Conservation (phyloP, 2,797 vertebrate genomes). For the Aeoliscus strigatus region DNA sequence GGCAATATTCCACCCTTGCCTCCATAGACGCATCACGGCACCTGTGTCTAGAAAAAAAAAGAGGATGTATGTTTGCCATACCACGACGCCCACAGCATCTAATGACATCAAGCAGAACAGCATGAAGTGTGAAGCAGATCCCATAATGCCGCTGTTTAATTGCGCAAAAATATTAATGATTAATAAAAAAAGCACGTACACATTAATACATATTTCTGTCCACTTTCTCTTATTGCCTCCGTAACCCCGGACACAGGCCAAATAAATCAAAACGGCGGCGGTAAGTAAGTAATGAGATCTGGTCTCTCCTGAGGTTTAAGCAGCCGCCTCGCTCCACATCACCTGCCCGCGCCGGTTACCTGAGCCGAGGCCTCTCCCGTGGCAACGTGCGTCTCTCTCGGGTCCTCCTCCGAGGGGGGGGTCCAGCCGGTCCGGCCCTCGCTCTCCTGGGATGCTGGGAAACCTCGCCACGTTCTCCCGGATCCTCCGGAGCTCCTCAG, state of each 20-base stretch:
- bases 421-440: slow-evolving; percentile 64
- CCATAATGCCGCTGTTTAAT: slow-evolving; percentile 33
- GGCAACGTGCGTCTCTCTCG: slow-evolving; percentile 65
- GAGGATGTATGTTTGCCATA: too few species aligned
- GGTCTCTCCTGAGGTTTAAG: slow-evolving; percentile 38
- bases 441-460: slow-evolving; percentile 61
- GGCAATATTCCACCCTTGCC: too few species aligned
- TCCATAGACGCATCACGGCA: too few species aligned
- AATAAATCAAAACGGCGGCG: slow-evolving; percentile 7
- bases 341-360: slow-evolving; percentile 64
- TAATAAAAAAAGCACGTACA: slow-evolving; percentile 11
- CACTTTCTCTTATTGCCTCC: neutral
- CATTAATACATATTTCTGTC: neutral
- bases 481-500: slow-evolving; percentile 59
- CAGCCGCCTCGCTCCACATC: slow-evolving; percentile 16
- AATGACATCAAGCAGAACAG: neutral
- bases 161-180: too few species aligned
- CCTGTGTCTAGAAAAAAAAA: too few species aligned
- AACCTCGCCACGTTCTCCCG: slow-evolving; percentile 56
- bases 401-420: slow-evolving; percentile 66
- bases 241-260: slow-evolving; percentile 17
- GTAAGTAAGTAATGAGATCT: slow-evolving; percentile 33
- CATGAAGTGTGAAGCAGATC: slow-evolving; percentile 2
- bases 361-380: slow-evolving; percentile 70
- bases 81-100: neutral